phyloP scores from a whole-genome alignment of 2,888 invertebrate species.

The Epsilonema sp. region DNA sequence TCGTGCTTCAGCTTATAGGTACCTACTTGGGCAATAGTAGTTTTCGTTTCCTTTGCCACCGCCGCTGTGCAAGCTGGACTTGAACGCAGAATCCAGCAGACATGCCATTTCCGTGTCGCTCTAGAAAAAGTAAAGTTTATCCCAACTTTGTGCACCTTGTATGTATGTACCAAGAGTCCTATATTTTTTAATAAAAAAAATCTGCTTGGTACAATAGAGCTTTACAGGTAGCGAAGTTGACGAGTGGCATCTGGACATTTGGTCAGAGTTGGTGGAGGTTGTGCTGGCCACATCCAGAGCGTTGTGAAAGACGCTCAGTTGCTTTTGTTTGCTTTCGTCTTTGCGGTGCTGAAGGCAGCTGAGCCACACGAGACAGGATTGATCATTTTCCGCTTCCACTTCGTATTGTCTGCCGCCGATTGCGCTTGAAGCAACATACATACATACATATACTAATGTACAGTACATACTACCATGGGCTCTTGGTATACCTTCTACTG shows the following conservation, averaged over 20 bases:
- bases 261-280: background rate
- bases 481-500: too few relatives aligned
- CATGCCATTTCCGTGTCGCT: background rate
- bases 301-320: background rate
- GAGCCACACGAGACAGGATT: slow-evolving; percentile 37
- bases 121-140: background rate
- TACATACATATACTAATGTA: too few relatives aligned
- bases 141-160: too few relatives aligned
- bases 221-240: slow-evolving; percentile 5
- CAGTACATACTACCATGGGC: too few relatives aligned
- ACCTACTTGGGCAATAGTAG: too few relatives aligned
- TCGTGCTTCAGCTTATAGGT: too few relatives aligned
- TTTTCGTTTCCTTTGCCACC: too few relatives aligned
- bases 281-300: background rate
- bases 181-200: too few relatives aligned
- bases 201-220: too few relatives aligned
- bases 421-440: slow-evolving; percentile 11
- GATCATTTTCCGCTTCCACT: slow-evolving; percentile 35
- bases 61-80: background rate
- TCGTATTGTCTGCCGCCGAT: slow-evolving; percentile 21
- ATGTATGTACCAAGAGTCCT: too few relatives aligned
- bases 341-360: slow-evolving; percentile 19
- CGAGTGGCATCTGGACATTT: background rate
- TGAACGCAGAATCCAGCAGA: background rate
- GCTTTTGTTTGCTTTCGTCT: background rate